These are phyloP conservation scores for Columbina picui DNA, from an alignment of 2,113 vertebrate genomes.

Conservation along the genomic window DNA sequence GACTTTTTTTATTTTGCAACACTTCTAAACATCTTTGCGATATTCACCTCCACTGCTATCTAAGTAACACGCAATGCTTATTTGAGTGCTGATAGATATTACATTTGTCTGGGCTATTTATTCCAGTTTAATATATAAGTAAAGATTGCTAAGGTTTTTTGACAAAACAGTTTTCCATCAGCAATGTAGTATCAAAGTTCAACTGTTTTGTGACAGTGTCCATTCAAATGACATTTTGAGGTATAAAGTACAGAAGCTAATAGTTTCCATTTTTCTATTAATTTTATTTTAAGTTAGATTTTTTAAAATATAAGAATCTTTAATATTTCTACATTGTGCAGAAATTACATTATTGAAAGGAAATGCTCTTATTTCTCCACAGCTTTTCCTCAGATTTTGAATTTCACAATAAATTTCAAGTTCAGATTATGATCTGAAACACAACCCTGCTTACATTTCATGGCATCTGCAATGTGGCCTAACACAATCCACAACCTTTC, in stretches of 20 bases:
- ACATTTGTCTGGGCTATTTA: neutral
- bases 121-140: neutral
- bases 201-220: neutral
- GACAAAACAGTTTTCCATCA: neutral
- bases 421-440: neutral
- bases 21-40: neutral
- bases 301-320: neutral
- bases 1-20: neutral
- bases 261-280: neutral
- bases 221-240: neutral
- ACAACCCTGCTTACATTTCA: neutral
- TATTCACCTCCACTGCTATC: neutral
- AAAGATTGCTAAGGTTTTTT: neutral
- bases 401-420: neutral
- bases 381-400: neutral
- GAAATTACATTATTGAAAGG: neutral
- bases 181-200: neutral
- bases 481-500: neutral
- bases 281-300: neutral
- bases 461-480: accelerated
- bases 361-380: neutral
- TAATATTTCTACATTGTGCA: neutral
- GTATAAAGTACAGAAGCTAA: neutral
- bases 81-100: neutral
- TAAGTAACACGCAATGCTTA: neutral